Conservation (phyloP, 2,113 vertebrate species). For the Athene noctua region DNA sequence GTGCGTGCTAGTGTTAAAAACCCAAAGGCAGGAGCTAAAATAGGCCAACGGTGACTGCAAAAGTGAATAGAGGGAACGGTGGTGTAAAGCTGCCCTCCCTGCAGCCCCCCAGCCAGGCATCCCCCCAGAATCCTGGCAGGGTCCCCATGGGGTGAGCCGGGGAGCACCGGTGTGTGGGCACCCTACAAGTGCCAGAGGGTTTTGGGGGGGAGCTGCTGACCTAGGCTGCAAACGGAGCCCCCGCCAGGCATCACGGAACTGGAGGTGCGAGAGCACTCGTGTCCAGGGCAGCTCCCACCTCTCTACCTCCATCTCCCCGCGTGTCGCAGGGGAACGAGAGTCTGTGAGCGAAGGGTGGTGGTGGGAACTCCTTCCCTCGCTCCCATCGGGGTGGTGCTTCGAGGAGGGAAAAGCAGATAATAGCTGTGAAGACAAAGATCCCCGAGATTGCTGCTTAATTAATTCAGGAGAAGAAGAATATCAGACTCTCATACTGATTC, state of each 20-base stretch:
- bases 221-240: neutral
- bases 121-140: neutral
- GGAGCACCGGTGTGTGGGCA: accelerated
- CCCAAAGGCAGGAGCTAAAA: neutral
- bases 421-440: conserved; percentile 41
- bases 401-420: conserved; percentile 15
- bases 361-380: neutral
- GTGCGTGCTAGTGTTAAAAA: neutral
- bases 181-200: neutral
- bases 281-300: neutral
- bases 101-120: neutral
- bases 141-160: neutral
- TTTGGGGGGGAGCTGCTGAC: neutral
- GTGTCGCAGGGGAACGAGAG: neutral
- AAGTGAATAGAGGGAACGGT: neutral
- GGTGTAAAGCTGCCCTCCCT: neutral
- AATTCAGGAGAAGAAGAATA: conserved; percentile 49
- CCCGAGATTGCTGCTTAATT: conserved; percentile 40
- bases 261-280: neutral
- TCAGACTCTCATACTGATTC: conserved; percentile 41
- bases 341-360: neutral
- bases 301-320: neutral
- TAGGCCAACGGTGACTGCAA: neutral
- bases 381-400: neutral
- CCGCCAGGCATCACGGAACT: accelerated